A percentile compares a stretch with the other conserved stretches of the same genome.
Evolutionary conservation across 2,888 invertebrate genomes (phyloP).

Genomic region (Gerris lacustris): DNA sequence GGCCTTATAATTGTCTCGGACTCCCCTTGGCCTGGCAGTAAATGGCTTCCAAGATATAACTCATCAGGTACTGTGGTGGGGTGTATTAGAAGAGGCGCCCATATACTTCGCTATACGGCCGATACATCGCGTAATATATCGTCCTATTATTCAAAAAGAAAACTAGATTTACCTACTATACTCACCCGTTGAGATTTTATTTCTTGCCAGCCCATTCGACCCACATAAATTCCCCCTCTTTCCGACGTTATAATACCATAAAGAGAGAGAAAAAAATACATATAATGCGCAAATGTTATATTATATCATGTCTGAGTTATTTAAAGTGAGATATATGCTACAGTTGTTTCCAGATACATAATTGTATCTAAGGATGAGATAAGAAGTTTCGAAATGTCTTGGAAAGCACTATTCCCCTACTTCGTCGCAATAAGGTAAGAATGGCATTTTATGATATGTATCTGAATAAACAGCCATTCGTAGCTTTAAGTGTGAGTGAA

Average conservation of each 20-base stretch:
- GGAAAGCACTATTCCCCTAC: too few relatives aligned
- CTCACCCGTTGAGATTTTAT: neutral
- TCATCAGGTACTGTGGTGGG: neutral
- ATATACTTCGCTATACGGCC: neutral
- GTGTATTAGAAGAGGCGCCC: neutral
- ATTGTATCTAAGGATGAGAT: neutral
- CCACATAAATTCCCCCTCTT: neutral
- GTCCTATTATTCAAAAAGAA: neutral
- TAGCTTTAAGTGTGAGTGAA: too few relatives aligned
- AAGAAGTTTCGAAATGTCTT: too few relatives aligned
- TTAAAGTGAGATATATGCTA: neutral
- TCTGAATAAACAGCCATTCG: too few relatives aligned
- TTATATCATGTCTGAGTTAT: neutral
- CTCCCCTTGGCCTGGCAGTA: neutral
- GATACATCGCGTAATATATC: neutral
- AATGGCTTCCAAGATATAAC: neutral
- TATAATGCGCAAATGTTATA: neutral
- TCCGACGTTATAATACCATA: neutral
- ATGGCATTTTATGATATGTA: too few relatives aligned
- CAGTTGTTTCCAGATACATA: neutral
- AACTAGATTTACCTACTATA: neutral
- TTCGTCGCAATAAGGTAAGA: too few relatives aligned
- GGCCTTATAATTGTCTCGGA: neutral
- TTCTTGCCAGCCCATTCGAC: neutral
- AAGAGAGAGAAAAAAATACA: neutral